These are phyloP conservation scores for Numenius phaeopus DNA, from an alignment of 2,797 vertebrate species.

Conservation along the genomic window DNA sequence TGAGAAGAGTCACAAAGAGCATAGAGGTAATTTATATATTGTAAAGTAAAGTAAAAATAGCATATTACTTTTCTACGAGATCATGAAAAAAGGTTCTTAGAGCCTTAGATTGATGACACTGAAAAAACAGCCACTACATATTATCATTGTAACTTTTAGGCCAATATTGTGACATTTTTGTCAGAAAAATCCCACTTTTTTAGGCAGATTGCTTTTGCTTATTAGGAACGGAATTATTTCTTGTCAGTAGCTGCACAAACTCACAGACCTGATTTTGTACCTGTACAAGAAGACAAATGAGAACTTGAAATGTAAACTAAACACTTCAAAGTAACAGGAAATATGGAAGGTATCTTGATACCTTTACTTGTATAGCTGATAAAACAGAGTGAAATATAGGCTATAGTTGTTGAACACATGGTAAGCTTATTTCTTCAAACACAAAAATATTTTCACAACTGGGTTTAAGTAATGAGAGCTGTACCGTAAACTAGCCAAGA, in stretches of 20 bases:
- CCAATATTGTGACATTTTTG: not conserved
- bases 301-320: not conserved
- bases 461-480: not conserved
- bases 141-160: not conserved
- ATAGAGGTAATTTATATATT: not conserved
- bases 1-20: not conserved
- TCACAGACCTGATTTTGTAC: not conserved
- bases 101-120: not conserved
- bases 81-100: not conserved
- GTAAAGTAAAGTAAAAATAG: not conserved
- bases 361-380: not conserved
- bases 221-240: not conserved
- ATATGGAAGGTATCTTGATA: not conserved
- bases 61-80: not conserved
- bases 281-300: not conserved
- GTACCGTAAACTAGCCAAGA: not conserved
- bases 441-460: not conserved
- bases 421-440: not conserved
- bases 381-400: not conserved
- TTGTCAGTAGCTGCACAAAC: not conserved
- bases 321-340: not conserved
- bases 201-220: not conserved
- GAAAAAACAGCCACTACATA: not conserved
- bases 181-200: not conserved
- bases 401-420: not conserved